A percentile compares a stretch with the other conserved stretches of the same genome.
Conservation (phyloP, 2,797 vertebrate genomes). For the Philypnodon macrostomus region DNA sequence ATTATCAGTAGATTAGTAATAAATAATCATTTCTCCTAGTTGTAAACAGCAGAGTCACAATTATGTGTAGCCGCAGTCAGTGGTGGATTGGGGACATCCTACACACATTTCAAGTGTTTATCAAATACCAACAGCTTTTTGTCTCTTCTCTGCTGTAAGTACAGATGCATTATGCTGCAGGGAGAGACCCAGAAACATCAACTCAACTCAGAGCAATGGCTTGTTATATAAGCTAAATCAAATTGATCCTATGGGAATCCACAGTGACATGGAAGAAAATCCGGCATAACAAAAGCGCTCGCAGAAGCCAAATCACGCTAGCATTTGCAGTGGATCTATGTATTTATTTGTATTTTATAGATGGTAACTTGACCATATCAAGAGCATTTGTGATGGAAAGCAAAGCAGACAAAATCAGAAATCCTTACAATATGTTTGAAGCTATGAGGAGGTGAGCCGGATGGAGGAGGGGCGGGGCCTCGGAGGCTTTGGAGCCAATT, state of each 20-base stretch:
- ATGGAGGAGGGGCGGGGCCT: slow-evolving; percentile 63
- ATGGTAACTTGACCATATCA: slow-evolving; percentile 16
- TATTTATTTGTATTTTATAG: slow-evolving; percentile 4
- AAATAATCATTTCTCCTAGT: neutral
- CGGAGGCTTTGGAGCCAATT: slow-evolving; percentile 81
- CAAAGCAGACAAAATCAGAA: slow-evolving; percentile 12
- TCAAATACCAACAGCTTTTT: slow-evolving; percentile 53
- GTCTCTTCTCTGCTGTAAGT: slow-evolving; percentile 37
- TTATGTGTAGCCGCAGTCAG: slow-evolving; percentile 5
- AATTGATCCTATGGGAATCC: slow-evolving; percentile 52
- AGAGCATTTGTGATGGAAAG: slow-evolving; percentile 7
- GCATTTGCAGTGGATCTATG: slow-evolving; percentile 2
- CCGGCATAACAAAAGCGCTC: slow-evolving; percentile 27
- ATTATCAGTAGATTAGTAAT: too few species aligned
- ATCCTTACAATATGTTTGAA: slow-evolving; percentile 55
- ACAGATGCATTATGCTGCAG: slow-evolving; percentile 38
- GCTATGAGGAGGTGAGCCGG: slow-evolving; percentile 52
- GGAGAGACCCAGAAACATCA: slow-evolving; percentile 53
- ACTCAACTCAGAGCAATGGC: slow-evolving; percentile 34
- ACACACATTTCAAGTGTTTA: slow-evolving; percentile 53
- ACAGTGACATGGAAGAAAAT: slow-evolving; percentile 41
- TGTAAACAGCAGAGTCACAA: slow-evolving; percentile 2
- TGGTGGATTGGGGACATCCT: slow-evolving; percentile 40
- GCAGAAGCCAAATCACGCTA: slow-evolving; percentile 20
- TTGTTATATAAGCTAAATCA: slow-evolving; percentile 55